phyloP scores from a whole-genome alignment of 1,140 invertebrate species.

The Penaeus japonicus region DNA sequence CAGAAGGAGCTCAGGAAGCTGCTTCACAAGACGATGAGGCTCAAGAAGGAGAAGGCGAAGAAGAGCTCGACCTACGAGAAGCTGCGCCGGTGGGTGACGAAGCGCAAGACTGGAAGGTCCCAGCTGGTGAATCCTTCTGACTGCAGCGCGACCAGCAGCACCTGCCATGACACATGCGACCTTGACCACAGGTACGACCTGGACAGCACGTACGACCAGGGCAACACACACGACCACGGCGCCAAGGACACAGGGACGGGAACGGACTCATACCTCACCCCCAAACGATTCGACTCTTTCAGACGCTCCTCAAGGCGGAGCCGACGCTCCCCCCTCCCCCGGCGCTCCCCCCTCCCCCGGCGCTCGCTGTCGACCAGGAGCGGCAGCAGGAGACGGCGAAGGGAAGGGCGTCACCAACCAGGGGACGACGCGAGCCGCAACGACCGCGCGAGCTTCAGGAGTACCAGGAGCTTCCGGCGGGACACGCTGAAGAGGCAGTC shows the following conservation, averaged over 20 bases:
- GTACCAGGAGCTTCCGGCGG: too few species aligned
- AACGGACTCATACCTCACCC: background rate
- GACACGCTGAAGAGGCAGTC: too few species aligned
- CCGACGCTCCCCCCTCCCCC: background rate
- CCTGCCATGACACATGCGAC: background rate
- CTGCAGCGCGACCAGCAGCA: background rate
- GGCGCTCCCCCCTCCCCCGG: background rate
- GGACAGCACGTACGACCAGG: background rate
- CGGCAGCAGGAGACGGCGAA: too few species aligned
- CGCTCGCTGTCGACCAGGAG: too few species aligned
- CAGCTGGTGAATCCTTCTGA: too few species aligned
- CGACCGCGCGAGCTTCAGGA: too few species aligned
- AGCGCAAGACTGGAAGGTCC: background rate
- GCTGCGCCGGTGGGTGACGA: background rate
- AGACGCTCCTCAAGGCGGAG: background rate
- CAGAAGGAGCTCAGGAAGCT: slow-evolving; percentile 21
- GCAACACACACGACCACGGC: background rate
- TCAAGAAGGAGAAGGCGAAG: background rate
- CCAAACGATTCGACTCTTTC: background rate
- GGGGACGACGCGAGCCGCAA: too few species aligned
- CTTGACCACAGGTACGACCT: too few species aligned
- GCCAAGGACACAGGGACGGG: background rate
- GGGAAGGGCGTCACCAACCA: too few species aligned
- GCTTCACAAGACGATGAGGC: slow-evolving; percentile 3
- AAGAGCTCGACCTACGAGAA: background rate